Conservation (phyloP, 1,140 invertebrate genomes). For the Chionoecetes opilio region DNA sequence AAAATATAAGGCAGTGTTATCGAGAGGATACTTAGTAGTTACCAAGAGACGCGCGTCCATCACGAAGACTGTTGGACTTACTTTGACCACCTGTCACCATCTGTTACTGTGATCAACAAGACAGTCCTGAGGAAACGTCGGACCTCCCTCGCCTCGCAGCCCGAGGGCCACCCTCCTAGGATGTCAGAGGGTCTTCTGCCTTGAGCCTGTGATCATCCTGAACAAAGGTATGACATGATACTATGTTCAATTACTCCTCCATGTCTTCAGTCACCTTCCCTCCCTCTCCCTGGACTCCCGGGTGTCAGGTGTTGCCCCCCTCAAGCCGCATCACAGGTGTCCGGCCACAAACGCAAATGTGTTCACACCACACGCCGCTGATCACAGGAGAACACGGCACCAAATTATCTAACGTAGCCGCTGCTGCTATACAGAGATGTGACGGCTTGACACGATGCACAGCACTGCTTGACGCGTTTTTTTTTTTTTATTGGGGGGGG, state of each 20-base stretch:
- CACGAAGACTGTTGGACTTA: constrained; percentile 5
- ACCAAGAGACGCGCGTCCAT: background rate
- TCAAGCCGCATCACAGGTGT: no score
- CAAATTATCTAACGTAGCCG: background rate
- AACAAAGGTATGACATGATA: constrained; percentile 33
- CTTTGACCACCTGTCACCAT: background rate
- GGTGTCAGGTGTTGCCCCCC: background rate
- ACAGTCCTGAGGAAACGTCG: background rate
- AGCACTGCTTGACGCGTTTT: background rate
- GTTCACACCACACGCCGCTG: background rate
- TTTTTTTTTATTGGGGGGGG: background rate
- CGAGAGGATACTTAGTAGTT: background rate
- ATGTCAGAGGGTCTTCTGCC: constrained; percentile 19
- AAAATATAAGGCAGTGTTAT: background rate
- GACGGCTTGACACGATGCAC: background rate
- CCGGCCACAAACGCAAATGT: no score
- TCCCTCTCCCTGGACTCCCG: background rate
- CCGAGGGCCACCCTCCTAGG: background rate
- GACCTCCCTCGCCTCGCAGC: background rate
- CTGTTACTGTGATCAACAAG: background rate
- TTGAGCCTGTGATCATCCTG: background rate
- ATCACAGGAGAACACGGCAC: background rate
- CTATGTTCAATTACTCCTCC: background rate
- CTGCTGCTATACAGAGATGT: background rate
- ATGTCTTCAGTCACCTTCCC: background rate